Base-by-base conservation (phyloP, 1,140 invertebrate genomes). In the Pomacea maculata region DNA sequence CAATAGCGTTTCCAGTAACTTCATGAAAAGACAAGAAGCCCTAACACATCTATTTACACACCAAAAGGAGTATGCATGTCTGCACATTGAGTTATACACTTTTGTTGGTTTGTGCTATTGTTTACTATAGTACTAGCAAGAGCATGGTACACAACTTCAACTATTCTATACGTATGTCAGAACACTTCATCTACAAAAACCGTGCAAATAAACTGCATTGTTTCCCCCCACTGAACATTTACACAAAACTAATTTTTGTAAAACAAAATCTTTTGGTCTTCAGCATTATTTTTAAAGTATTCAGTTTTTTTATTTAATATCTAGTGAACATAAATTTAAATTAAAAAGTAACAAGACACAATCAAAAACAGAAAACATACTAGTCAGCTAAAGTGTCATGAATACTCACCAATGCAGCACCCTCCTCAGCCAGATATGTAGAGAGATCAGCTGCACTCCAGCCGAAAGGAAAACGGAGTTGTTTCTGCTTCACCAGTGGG, bases 401-500 rank as follows among this genome's bases (percentile, higher is more conserved):
- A 12, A 74, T 45, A 85, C 83, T 80, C 79, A 92, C 88, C 85
- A 95, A 91, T 81, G 94, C 85, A 12, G 94, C 94, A 65, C 96
- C 96, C 84, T 95, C 87, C 61, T 92, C 89, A 1, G 95, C 94
- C 82, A 98, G 88, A 80, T 92, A 92, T 12, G 92, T 82, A 84
- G 94, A 92, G 73, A 98, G 90, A 85, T 96, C 93, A 61, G 93
- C 93, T 86, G 95, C 92, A 57, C 93, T 94, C 82, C 94, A 93
- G 86, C 95, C 88, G 29, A 93, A 87, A 68, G 90, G 87, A 76
- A 98, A 94, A 78, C 90, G 17, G 70, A 95, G 89, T 88, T 92
- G 90, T 88, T 93, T 90, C 90, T 96, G 95, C 29, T 92, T 89
- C 82, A 98, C 90, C 83, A 98, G 94, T 86, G 96, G 94, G 79